phyloP scores from a whole-genome alignment of 2,888 invertebrate genomes.

The Luffia ferchaultella region DNA sequence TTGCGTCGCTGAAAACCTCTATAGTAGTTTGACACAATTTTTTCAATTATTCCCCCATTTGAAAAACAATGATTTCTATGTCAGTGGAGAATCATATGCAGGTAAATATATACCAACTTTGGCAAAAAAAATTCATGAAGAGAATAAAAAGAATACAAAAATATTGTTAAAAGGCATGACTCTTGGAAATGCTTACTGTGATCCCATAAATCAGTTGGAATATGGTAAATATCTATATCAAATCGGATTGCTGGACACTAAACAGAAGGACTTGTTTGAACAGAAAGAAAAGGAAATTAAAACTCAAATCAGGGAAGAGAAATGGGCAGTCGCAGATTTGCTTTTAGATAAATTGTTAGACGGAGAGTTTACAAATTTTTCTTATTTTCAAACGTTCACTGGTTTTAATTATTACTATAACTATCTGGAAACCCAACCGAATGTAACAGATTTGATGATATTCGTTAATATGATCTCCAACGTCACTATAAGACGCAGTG shows the following conservation, averaged over 20 bases:
- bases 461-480: slow-evolving; percentile 35
- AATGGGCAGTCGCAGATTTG: slow-evolving; percentile 73
- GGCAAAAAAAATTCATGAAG: slow-evolving; percentile 56
- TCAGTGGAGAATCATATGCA: slow-evolving; percentile 71
- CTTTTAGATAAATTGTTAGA: slow-evolving; percentile 74
- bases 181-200: slow-evolving; percentile 60
- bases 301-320: slow-evolving; percentile 64
- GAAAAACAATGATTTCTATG: slow-evolving; percentile 59
- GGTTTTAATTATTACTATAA: slow-evolving; percentile 82
- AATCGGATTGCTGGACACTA: slow-evolving; percentile 61
- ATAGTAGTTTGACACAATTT: slow-evolving; percentile 62
- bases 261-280: slow-evolving; percentile 63
- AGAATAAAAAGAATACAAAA: slow-evolving; percentile 33
- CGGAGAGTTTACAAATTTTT: slow-evolving; percentile 33
- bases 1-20: slow-evolving; percentile 63
- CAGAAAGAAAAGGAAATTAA: slow-evolving; percentile 63
- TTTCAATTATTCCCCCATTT: slow-evolving; percentile 65
- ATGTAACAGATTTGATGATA: slow-evolving; percentile 42
- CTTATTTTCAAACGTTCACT: slow-evolving; percentile 70
- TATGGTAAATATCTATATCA: slow-evolving; percentile 60
- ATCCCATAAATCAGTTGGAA: slow-evolving; percentile 54
- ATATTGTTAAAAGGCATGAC: slow-evolving; percentile 64
- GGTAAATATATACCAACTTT: slow-evolving; percentile 62
- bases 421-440: slow-evolving; percentile 60
- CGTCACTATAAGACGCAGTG: slow-evolving; percentile 47